Evolutionary conservation across 2,113 vertebrate genomes (phyloP), one percentile per base, ranked within the genome.

Genomic region (Recurvirostra avosetta): DNA sequence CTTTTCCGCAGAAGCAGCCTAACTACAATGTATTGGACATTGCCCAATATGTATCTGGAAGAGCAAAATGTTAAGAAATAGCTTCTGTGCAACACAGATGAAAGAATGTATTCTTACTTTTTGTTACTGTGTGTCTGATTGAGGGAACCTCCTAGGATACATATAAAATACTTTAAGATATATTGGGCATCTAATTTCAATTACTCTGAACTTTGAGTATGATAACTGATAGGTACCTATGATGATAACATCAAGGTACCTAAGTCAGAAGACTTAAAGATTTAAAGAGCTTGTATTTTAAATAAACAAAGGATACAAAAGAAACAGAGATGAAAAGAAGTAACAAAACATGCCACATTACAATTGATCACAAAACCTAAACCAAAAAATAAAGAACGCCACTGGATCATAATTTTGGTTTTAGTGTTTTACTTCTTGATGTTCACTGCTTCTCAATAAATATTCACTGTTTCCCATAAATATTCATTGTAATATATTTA

Each of bases 401-500:
- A 67, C 19, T 40, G 17, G 5, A 80, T 12, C 9, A 49, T 38
- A 67, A 63, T 47, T 87, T 56, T 61, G 17, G 4, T 30, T 92
- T 88, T 55, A 47, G 5, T 66, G 27, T 43, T 94, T 92, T 80
- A 34, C 25, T 4, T 76, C 43, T 86, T 86, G 59, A 40, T 65
- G 29, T 83, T 94, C 47, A 65, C 52, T 81, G 15, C 5, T 91
- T 63, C 56, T 75, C 40, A 74, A 59, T 17, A 90, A 88, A 62
- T 70, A 67, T 38, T 76, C 72, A 45, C 59, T 90, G 29, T 66
- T 90, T 86, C 20, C 16, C 49, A 75, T 78, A 92, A 94, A 89
- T 95, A 96, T 92, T 91, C 52, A 84, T 49, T 61, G 8, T 18
- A 79, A 68, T 74, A 63, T 61, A 77, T 38, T 91, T 68, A 86